Evolutionary conservation across 1,140 invertebrate genomes (phyloP).

Genomic region (Parapsyche elsis): DNA sequence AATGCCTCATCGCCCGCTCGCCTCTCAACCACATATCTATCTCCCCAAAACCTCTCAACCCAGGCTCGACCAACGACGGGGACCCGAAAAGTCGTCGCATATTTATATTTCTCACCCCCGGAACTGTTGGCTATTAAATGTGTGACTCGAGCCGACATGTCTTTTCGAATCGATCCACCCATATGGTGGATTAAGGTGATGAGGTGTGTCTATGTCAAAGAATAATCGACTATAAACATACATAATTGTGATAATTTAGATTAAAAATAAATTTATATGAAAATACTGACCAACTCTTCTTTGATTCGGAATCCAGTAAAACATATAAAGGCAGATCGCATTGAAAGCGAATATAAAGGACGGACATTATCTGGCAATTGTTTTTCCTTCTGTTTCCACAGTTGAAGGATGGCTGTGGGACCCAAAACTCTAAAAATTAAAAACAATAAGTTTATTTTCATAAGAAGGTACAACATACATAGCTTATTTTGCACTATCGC

Average conservation of each 20-base stretch:
- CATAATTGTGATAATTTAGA: conserved; percentile 34
- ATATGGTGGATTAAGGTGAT: conserved; percentile 91
- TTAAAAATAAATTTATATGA: conserved; percentile 42
- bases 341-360: conserved; percentile 87
- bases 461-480: background rate
- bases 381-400: conserved; percentile 74
- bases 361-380: conserved; percentile 77
- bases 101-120: conserved; percentile 86
- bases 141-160: conserved; percentile 87
- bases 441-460: conserved; percentile 41
- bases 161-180: conserved; percentile 92
- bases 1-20: conserved; percentile 74
- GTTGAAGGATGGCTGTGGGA: conserved; percentile 79
- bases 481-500: background rate
- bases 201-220: conserved; percentile 82
- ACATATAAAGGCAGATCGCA: conserved; percentile 86
- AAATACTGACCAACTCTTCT: conserved; percentile 81
- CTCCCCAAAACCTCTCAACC: conserved; percentile 88
- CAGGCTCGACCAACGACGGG: conserved; percentile 90
- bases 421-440: conserved; percentile 74
- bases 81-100: conserved; percentile 88
- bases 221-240: conserved; percentile 57
- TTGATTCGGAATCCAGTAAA: conserved; percentile 91
- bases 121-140: conserved; percentile 91
- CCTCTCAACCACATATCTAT: conserved; percentile 75